Percentiles rank a stretch among this genome's conserved stretches.
These are phyloP conservation scores for Amiota communis DNA, from an alignment of 2,888 invertebrate species.

Conservation along the genomic window DNA sequence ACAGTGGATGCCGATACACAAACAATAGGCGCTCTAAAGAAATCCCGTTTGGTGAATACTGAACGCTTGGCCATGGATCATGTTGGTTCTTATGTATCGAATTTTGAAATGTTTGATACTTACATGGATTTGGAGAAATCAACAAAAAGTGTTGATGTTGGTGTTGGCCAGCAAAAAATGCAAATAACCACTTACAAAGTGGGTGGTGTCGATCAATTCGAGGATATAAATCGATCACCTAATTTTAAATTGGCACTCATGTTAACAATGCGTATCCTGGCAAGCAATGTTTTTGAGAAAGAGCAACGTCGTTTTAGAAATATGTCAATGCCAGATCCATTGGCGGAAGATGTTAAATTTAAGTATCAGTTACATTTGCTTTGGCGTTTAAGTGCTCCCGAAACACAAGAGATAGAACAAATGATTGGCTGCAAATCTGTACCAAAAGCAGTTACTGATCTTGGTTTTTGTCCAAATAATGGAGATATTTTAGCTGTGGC, in stretches of 20 bases:
- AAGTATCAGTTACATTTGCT: constrained; percentile 79
- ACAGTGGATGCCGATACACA: constrained; percentile 81
- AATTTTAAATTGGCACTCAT: constrained; percentile 78
- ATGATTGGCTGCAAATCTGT: background rate
- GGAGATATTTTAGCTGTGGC: constrained; percentile 83
- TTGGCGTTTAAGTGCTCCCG: constrained; percentile 76
- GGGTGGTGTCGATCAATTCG: constrained; percentile 64
- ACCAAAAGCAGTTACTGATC: constrained; percentile 75
- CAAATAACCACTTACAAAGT: constrained; percentile 69
- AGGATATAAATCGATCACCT: constrained; percentile 53
- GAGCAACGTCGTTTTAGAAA: constrained; percentile 83
- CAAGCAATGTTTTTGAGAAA: constrained; percentile 79
- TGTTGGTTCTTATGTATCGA: constrained; percentile 79
- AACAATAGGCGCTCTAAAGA: constrained; percentile 77
- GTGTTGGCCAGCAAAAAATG: constrained; percentile 74
- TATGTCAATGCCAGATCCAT: constrained; percentile 77
- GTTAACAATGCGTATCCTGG: constrained; percentile 81
- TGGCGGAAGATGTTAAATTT: constrained; percentile 78
- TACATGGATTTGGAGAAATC: constrained; percentile 74
- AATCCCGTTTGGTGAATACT: constrained; percentile 79
- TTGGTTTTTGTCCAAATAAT: constrained; percentile 81
- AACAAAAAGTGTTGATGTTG: constrained; percentile 61
- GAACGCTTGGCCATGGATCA: constrained; percentile 76
- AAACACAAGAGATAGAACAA: constrained; percentile 63
- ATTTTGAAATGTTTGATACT: constrained; percentile 86